A percentile compares a stretch with the other conserved stretches of the same genome.
Conservation (phyloP, 2,797 vertebrate genomes). For the Tapera naevia region DNA sequence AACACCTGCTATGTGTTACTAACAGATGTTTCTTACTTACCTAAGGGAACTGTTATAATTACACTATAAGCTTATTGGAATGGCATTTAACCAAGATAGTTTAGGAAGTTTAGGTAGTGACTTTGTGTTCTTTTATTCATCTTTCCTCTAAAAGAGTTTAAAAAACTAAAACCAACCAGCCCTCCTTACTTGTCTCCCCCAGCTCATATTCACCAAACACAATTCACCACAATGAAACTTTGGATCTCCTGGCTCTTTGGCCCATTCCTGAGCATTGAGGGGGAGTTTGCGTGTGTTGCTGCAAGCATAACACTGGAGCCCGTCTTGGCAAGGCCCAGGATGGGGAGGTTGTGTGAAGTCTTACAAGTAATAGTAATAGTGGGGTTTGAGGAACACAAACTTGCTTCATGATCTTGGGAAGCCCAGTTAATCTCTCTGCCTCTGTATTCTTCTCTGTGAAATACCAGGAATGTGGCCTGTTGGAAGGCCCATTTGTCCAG, state of each 20-base stretch:
- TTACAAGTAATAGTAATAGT: fast-evolving
- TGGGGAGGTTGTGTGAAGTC: not conserved
- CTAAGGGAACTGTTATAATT: conserved; percentile 82
- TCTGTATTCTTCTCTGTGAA: not conserved
- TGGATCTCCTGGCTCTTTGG: not conserved
- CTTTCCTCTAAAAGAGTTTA: conserved; percentile 11
- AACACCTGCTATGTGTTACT: conserved; percentile 81
- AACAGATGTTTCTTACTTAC: conserved; percentile 82
- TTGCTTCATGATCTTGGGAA: no score
- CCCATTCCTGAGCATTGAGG: no score
- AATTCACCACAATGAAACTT: not conserved
- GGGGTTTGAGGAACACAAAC: not conserved
- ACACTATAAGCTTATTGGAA: conserved; percentile 75
- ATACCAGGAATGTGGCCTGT: no score
- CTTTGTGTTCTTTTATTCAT: conserved; percentile 68
- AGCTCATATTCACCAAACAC: not conserved
- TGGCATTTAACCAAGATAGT: conserved; percentile 76
- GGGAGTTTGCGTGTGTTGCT: not conserved
- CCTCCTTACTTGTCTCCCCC: not conserved
- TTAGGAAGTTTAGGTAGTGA: conserved; percentile 72
- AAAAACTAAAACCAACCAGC: not conserved
- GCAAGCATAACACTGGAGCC: fast-evolving
- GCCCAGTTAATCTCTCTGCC: not conserved
- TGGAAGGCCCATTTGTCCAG: not conserved
- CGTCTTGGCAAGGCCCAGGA: no score